Conservation (phyloP, 2,113 vertebrate species). For the Aegotheles bennettii region DNA sequence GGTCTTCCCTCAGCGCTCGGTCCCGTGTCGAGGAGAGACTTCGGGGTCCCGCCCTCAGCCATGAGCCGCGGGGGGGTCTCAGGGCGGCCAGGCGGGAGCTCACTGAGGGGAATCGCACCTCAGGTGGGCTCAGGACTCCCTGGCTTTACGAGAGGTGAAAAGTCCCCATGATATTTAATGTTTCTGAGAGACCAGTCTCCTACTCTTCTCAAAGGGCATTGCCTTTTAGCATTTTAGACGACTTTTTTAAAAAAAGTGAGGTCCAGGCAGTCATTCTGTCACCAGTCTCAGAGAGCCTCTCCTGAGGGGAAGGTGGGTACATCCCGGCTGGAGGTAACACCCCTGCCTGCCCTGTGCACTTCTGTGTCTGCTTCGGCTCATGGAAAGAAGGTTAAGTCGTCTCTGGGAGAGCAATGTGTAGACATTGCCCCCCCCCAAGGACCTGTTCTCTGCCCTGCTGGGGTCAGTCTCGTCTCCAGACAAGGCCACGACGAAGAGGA, state of each 20-base stretch:
- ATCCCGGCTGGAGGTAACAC: not conserved
- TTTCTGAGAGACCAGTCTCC: not conserved
- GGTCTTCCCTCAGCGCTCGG: not conserved
- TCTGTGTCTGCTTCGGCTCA: not conserved
- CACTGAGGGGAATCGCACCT: accelerated
- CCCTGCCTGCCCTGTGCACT: accelerated
- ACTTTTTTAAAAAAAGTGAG: not conserved
- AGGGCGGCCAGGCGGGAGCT: not conserved
- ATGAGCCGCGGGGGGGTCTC: not conserved
- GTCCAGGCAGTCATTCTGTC: not conserved
- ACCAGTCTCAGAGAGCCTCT: not conserved
- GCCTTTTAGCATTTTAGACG: not conserved
- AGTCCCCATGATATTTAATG: accelerated
- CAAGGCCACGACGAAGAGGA: not conserved
- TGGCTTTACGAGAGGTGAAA: not conserved
- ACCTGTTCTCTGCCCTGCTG: not conserved
- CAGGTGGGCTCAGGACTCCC: not conserved
- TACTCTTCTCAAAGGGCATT: not conserved
- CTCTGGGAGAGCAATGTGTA: not conserved
- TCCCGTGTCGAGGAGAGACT: not conserved
- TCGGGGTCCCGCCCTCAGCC: accelerated
- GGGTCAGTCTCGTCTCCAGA: not conserved
- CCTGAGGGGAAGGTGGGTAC: not conserved
- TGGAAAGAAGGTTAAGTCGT: not conserved
- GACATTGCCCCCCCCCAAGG: not conserved